phyloP scores from a whole-genome alignment of 1,140 invertebrate genomes.

The Parasteatoda tepidariorum region DNA sequence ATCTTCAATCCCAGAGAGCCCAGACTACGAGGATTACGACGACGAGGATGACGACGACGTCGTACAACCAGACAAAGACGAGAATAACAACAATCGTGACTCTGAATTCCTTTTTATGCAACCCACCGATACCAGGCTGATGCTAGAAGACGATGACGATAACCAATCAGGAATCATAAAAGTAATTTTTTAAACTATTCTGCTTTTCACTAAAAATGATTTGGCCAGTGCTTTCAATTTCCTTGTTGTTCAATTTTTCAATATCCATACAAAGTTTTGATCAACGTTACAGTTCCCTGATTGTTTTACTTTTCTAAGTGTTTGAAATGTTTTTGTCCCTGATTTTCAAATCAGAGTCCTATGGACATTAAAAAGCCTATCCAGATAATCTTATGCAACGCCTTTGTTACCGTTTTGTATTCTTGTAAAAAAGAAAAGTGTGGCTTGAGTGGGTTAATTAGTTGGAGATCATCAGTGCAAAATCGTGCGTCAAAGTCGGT shows the following conservation, averaged over 20 bases:
- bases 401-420: too few species aligned
- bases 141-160: slow-evolving; percentile 30
- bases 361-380: too few species aligned
- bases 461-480: too few species aligned
- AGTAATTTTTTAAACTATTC: neutral
- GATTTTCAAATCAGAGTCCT: too few species aligned
- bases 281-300: too few species aligned
- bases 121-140: slow-evolving; percentile 9
- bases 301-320: too few species aligned
- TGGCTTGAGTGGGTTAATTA: too few species aligned
- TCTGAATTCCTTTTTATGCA: slow-evolving; percentile 39
- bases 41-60: slow-evolving; percentile 20
- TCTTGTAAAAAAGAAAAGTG: too few species aligned
- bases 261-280: too few species aligned
- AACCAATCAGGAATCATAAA: slow-evolving; percentile 16
- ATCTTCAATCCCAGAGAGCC: neutral
- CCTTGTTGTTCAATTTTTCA: neutral
- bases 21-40: slow-evolving; percentile 19
- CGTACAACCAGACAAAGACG: neutral
- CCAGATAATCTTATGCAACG: too few species aligned
- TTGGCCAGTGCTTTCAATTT: neutral
- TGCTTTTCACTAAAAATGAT: neutral
- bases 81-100: neutral
- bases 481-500: too few species aligned
- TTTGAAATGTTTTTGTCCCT: too few species aligned